Evolutionary conservation across 2,113 vertebrate genomes (phyloP), one percentile per base, ranked within the genome.

Genomic region (Mesitornis unicolor): DNA sequence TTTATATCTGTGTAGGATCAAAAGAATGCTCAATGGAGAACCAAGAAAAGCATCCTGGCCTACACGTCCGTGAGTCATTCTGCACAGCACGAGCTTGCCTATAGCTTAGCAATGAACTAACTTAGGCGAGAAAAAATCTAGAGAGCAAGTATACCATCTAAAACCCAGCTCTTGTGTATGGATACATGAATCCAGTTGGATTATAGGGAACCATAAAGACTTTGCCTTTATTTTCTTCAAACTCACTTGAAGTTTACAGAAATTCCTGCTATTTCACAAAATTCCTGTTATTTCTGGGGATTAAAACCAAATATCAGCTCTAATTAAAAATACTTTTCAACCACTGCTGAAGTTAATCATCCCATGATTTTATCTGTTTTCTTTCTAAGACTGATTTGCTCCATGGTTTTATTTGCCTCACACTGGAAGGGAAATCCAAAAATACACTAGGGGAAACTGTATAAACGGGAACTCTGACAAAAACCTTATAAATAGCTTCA

Each of bases 1-100:
- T 86, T 95, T 94, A n/a, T 93, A 22, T 81, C 83, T 33, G 47
- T 45, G 68, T 81, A 24, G 68, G 79, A 48, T 51, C 82, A 67
- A 50, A 65, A 54, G 61, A 73, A 64, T 10, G 61, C 71, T 94
- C 35, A 83, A 21, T 93, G 78, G 77, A 54, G 95, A 75, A 47
- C 53, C 91, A 91, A 83, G 91, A 95, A 96, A 96, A 93, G 87
- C 82, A 84, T 86, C 85, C 68, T 81, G 73, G 85, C 90, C 90
- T 82, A 29, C 79, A 84, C 84, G 76, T 11, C 51, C 78, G 4
- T 77, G 77, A 94, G 79, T 96, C 92, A 94, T 68, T 38, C 70
- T 47, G 57, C 22, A 3, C 17, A 70, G 88, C 79, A 75, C 67
- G 4, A 2, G 60, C 78, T 40, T 40, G 50, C 75, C 53, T 89